These are phyloP conservation scores for Nomada fucata DNA, from an alignment of 2,888 invertebrate genomes.

Conservation along the genomic window DNA sequence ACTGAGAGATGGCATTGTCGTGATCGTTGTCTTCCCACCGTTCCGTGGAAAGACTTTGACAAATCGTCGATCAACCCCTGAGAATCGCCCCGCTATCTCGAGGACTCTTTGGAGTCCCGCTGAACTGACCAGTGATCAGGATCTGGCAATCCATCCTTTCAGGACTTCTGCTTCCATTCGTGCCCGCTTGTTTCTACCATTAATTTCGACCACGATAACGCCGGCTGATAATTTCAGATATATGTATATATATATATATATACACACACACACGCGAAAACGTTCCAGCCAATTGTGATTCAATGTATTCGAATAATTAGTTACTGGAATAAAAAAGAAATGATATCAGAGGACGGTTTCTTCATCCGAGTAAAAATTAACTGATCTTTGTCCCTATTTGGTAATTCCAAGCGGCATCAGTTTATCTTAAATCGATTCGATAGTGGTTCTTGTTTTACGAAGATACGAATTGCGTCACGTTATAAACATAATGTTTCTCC, in stretches of 20 bases:
- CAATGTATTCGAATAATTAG: neutral
- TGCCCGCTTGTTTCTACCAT: constrained; percentile 40
- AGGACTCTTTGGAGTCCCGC: constrained; percentile 51
- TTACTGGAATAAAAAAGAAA: neutral
- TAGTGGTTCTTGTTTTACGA: constrained; percentile 4
- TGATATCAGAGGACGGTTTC: neutral
- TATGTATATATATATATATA: neutral
- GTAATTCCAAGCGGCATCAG: neutral
- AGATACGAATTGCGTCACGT: constrained; percentile 5
- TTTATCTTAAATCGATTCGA: constrained; percentile 3
- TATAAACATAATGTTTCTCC: neutral
- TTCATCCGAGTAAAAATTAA: neutral
- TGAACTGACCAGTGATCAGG: constrained; percentile 65
- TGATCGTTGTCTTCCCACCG: constrained; percentile 51
- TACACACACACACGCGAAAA: neutral
- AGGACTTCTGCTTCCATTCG: constrained; percentile 37
- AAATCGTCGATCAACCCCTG: constrained; percentile 80
- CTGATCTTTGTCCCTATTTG: constrained; percentile 4
- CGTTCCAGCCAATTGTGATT: neutral
- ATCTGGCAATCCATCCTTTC: constrained; percentile 46
- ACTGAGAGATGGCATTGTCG: constrained; percentile 54
- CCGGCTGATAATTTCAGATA: constrained; percentile 20
- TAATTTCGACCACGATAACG: constrained; percentile 34
- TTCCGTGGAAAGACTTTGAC: constrained; percentile 79
- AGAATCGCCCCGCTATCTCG: constrained; percentile 68